Base-by-base conservation (phyloP, 2,888 invertebrate species). In the Schrankia costaestrigalis region DNA sequence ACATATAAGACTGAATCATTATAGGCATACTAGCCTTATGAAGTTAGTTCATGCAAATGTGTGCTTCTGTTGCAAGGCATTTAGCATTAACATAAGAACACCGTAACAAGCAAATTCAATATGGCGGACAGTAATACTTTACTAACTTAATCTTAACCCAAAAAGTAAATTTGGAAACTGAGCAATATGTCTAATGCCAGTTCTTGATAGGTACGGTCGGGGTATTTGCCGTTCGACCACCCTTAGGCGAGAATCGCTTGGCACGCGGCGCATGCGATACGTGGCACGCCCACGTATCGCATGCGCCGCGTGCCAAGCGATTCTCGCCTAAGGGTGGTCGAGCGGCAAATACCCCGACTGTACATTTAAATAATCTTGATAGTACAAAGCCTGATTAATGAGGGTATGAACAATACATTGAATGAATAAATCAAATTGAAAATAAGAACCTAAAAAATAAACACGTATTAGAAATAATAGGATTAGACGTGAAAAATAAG, bases 51-150 rank as follows among this genome's bases (percentile, higher is more conserved):
- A 70, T 67, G 70, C 71, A 63, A 71, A 72, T 71, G 60, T 58
- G 52, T 61, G 57, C 56, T 52, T 50, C 56, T 51, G 56, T 57
- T 49, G 56, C 57, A 58, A 56, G 64, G 56, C 58, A 61, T 68
- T 74, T 71, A 71, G 63, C 68, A 68, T 74, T 71, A 71, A 63
- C 68, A 68, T 73, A 52, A 36, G 45, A 46, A 25, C 37, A 32
- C 55, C 41, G 46, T 51, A 44, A 41, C 45, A 45, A 42, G 49
- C 55, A 41, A 32, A 26, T 46, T 31, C 27, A 35, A 43, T 46
- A 51, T 44, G 31, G 30, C 31, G 28, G 36, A 35, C 35, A 28
- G 34, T 44, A 33, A 31, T 36, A 42, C 11, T 37, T 24, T 24
- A 19, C 7, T 4, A 31, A 18, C 21, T 35, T 34, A 21, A 21